Conservation (phyloP, 1,140 invertebrate species). For the Olivierus martensii region DNA sequence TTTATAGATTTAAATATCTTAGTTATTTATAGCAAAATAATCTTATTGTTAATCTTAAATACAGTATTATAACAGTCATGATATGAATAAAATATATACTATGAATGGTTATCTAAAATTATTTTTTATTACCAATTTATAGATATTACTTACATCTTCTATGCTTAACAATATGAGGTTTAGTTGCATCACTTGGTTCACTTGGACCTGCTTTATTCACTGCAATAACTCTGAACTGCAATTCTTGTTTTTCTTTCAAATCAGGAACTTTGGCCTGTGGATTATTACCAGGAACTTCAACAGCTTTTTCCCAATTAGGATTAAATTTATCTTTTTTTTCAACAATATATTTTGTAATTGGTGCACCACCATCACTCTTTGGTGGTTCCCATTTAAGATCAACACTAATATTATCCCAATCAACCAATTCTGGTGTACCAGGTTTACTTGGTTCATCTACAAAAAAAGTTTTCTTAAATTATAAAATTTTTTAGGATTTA, state of each 20-base stretch:
- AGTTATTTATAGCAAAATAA: no score
- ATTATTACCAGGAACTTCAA: slow-evolving; percentile 62
- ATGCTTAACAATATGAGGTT: slow-evolving; percentile 82
- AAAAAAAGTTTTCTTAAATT: neutral
- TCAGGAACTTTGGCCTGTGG: slow-evolving; percentile 65
- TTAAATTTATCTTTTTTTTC: slow-evolving; percentile 83
- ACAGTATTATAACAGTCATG: no score
- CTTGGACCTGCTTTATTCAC: slow-evolving; percentile 95
- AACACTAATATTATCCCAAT: slow-evolving; percentile 86
- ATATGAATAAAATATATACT: no score
- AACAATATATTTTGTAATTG: slow-evolving; percentile 92
- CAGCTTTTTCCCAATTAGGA: slow-evolving; percentile 62
- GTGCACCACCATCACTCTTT: slow-evolving; percentile 81
- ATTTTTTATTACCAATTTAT: no score
- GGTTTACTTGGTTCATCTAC: slow-evolving; percentile 69
- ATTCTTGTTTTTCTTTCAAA: slow-evolving; percentile 80
- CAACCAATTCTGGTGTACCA: slow-evolving; percentile 74
- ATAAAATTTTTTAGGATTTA: neutral
- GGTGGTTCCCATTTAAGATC: slow-evolving; percentile 89
- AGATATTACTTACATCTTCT: slow-evolving; percentile 57
- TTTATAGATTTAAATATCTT: no score
- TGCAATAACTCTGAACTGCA: slow-evolving; percentile 87
- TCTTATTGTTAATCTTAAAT: no score
- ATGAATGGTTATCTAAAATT: no score
- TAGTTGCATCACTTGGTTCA: slow-evolving; percentile 75